Evolutionary conservation across 2,888 invertebrate genomes (phyloP).

Genomic region (Taenaris catops): DNA sequence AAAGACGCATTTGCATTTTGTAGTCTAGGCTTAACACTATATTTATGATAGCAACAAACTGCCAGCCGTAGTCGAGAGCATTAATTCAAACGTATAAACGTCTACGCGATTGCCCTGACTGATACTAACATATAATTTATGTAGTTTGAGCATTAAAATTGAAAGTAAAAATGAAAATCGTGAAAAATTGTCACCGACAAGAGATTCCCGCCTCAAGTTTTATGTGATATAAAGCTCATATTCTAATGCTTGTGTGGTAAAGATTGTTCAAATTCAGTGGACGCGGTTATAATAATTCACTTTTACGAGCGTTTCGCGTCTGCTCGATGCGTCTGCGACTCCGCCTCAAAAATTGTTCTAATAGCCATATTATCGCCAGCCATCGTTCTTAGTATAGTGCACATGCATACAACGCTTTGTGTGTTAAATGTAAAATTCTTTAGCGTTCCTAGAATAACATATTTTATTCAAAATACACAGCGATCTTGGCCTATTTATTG

Average conservation of each 20-base stretch:
- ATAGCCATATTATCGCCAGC: slow-evolving; percentile 58
- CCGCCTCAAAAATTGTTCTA: slow-evolving; percentile 60
- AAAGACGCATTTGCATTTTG: slow-evolving; percentile 18
- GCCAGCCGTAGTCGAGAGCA: slow-evolving; percentile 3
- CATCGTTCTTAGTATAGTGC: slow-evolving; percentile 43
- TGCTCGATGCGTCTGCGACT: slow-evolving; percentile 61
- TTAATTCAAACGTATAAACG: slow-evolving; percentile 5
- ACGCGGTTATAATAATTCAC: slow-evolving; percentile 70
- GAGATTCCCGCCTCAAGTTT: slow-evolving; percentile 18
- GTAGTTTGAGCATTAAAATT: slow-evolving; percentile 20
- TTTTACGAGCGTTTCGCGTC: slow-evolving; percentile 69
- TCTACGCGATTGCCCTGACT: slow-evolving; percentile 16
- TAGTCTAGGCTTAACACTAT: slow-evolving; percentile 17
- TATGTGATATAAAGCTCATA: slow-evolving; percentile 46
- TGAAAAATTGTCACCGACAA: slow-evolving; percentile 9
- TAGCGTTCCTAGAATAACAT: slow-evolving; percentile 3
- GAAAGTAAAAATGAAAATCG: slow-evolving; percentile 24
- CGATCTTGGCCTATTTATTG: slow-evolving; percentile 8
- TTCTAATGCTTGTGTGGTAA: slow-evolving; percentile 39
- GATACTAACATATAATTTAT: slow-evolving; percentile 21
- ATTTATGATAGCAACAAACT: slow-evolving; percentile 14
- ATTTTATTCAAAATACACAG: no score
- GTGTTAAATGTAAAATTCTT: slow-evolving; percentile 15
- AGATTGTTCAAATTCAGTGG: slow-evolving; percentile 72
- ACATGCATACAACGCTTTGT: slow-evolving; percentile 28